These are phyloP conservation scores for Karalla daura DNA, from an alignment of 2,797 vertebrate species.

Conservation along the genomic window DNA sequence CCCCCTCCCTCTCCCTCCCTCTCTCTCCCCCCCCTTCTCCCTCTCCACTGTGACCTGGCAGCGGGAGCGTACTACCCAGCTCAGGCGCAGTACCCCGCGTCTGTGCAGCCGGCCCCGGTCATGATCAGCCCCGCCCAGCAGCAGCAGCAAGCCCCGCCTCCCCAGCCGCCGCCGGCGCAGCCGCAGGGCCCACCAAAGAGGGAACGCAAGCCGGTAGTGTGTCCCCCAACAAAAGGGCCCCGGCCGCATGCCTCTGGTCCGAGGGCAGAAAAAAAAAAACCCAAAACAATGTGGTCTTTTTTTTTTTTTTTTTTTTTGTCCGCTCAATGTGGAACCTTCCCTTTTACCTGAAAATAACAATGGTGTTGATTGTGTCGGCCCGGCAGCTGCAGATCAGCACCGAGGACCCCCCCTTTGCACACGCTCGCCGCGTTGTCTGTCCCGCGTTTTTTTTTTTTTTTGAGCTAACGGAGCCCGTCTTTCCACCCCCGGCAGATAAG, in stretches of 20 bases:
- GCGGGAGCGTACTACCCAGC: constrained; percentile 95
- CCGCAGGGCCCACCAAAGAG: constrained; percentile 90
- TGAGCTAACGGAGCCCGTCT: constrained; percentile 1
- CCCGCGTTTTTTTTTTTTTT: no score
- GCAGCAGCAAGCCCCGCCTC: constrained; percentile 81
- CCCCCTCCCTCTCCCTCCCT: constrained; percentile 4
- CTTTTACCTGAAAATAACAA: constrained; percentile 69
- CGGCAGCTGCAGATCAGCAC: constrained; percentile 40
- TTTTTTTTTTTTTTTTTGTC: no score
- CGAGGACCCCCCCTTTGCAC: constrained; percentile 23
- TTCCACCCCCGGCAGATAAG: constrained; percentile 91
- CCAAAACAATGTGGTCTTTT: constrained; percentile 37
- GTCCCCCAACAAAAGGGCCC: constrained; percentile 66
- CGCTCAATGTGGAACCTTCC: constrained; percentile 74
- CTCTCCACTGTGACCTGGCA: constrained; percentile 60
- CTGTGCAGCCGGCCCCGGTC: constrained; percentile 89
- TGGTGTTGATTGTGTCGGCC: constrained; percentile 42
- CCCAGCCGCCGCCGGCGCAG: constrained; percentile 78
- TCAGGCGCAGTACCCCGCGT: constrained; percentile 87
- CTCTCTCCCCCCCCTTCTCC: no score
- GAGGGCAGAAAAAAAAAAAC: constrained; percentile 62
- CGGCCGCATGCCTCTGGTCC: constrained; percentile 52
- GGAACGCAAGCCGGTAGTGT: constrained; percentile 92
- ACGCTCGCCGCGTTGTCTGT: no score
- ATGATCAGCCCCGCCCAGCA: constrained; percentile 88